A percentile compares a stretch with the other conserved stretches of the same genome.
phyloP scores from a whole-genome alignment of 2,888 invertebrate species.

The Micropterix aruncella region DNA sequence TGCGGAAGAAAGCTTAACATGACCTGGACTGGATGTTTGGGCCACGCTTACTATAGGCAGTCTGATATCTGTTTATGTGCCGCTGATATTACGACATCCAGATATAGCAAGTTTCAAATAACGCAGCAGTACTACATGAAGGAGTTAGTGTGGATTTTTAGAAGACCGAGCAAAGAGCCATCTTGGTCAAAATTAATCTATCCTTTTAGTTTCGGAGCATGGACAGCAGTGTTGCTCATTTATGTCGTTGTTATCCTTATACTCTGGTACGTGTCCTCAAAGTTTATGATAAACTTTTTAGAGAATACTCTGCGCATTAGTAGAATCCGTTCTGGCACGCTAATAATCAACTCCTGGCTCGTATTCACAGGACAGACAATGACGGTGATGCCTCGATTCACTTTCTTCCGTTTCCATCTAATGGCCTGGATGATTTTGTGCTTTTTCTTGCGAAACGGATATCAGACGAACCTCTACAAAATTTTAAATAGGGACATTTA shows the following conservation, averaged over 20 bases:
- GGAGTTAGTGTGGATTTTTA: neutral
- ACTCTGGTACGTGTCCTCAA: neutral
- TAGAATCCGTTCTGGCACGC: neutral
- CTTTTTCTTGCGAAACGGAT: neutral
- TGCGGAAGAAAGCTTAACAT: neutral
- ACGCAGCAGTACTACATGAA: neutral
- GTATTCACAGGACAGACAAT: neutral
- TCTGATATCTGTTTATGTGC: neutral
- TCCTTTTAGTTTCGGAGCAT: neutral
- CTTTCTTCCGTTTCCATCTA: neutral
- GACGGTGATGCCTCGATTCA: neutral
- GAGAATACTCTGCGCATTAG: neutral
- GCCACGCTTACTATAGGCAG: neutral
- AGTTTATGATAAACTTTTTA: neutral
- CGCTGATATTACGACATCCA: neutral
- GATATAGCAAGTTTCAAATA: neutral
- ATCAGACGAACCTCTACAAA: neutral
- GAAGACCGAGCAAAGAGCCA: neutral
- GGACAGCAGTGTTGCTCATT: neutral
- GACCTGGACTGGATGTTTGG: neutral
- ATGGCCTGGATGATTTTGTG: neutral
- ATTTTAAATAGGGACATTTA: neutral
- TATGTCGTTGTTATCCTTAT: neutral
- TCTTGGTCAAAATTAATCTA: neutral
- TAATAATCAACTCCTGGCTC: neutral